Percentiles rank a stretch among this genome's conserved stretches.
phyloP scores from a whole-genome alignment of 2,888 invertebrate genomes.

The Formica aserva region DNA sequence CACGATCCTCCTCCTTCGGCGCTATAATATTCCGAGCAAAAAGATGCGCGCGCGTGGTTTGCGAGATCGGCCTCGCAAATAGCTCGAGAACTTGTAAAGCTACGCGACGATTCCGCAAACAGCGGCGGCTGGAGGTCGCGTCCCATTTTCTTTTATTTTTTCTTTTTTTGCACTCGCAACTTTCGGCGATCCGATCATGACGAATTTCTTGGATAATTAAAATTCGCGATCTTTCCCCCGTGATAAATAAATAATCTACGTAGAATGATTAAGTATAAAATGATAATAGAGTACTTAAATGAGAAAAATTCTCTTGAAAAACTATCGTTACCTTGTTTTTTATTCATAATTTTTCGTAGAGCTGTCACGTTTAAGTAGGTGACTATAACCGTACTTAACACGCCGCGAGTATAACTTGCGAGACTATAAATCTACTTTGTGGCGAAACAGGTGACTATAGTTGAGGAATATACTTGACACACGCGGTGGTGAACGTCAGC shows the following conservation, averaged over 20 bases:
- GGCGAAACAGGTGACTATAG: conserved; percentile 30
- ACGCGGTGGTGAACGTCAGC: conserved; percentile 9
- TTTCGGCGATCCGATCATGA: not conserved
- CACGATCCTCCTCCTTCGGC: conserved; percentile 24
- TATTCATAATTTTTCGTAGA: conserved; percentile 6
- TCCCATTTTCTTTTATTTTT: not conserved
- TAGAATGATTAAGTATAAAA: not conserved
- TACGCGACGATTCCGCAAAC: conserved; percentile 18
- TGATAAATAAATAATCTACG: not conserved
- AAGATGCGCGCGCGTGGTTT: conserved; percentile 27
- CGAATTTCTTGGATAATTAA: not conserved
- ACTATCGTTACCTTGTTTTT: not conserved
- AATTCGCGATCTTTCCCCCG: not conserved
- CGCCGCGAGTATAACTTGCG: conserved; percentile 8
- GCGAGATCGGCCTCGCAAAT: conserved; percentile 37
- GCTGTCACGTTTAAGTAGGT: conserved; percentile 32
- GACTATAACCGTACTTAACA: conserved; percentile 44
- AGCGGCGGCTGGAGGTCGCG: not conserved
- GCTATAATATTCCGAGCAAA: conserved; percentile 53
- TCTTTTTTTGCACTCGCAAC: not conserved
- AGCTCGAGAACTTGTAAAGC: conserved; percentile 45
- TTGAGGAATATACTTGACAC: conserved; percentile 8
- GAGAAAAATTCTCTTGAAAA: not conserved
- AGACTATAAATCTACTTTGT: conserved; percentile 34
- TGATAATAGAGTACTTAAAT: not conserved